phyloP scores from a whole-genome alignment of 2,888 invertebrate genomes.

The Drosophila lutescens region DNA sequence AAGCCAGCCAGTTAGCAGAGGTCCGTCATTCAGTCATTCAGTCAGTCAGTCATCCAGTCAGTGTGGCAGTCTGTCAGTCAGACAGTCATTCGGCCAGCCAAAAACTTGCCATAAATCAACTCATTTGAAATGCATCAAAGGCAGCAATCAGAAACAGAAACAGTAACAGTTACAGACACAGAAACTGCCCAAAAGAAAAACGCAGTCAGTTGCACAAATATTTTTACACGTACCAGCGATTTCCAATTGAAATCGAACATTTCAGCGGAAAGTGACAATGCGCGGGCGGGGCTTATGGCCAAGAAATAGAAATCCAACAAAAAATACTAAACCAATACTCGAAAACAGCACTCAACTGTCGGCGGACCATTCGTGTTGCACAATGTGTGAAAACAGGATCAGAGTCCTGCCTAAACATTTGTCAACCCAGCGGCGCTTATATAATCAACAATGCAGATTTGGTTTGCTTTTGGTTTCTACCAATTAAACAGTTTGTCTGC shows the following conservation, averaged over 20 bases:
- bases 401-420: slow-evolving; percentile 74
- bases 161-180: slow-evolving; percentile 54
- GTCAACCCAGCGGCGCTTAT: slow-evolving; percentile 71
- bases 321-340: slow-evolving; percentile 3
- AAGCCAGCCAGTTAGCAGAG: slow-evolving; percentile 49
- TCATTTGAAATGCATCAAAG: slow-evolving; percentile 81
- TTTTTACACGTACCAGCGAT: slow-evolving; percentile 73
- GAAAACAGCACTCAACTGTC: slow-evolving; percentile 24
- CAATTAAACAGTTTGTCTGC: slow-evolving; percentile 78
- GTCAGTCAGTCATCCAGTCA: slow-evolving; percentile 32
- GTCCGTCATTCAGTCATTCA: slow-evolving; percentile 36
- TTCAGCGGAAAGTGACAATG: slow-evolving; percentile 60
- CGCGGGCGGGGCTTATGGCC: slow-evolving; percentile 64
- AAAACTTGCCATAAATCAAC: slow-evolving; percentile 78
- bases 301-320: background rate
- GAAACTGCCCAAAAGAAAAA: slow-evolving; percentile 43
- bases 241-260: slow-evolving; percentile 62
- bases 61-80: slow-evolving; percentile 37
- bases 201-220: slow-evolving; percentile 76
- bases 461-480: slow-evolving; percentile 24
- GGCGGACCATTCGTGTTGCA: slow-evolving; percentile 62
- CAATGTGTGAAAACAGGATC: slow-evolving; percentile 78
- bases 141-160: slow-evolving; percentile 75
- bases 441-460: slow-evolving; percentile 63
- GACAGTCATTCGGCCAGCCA: slow-evolving; percentile 61